Evolutionary conservation across 2,797 vertebrate species (phyloP).

Genomic region (Delichon dasypus): DNA sequence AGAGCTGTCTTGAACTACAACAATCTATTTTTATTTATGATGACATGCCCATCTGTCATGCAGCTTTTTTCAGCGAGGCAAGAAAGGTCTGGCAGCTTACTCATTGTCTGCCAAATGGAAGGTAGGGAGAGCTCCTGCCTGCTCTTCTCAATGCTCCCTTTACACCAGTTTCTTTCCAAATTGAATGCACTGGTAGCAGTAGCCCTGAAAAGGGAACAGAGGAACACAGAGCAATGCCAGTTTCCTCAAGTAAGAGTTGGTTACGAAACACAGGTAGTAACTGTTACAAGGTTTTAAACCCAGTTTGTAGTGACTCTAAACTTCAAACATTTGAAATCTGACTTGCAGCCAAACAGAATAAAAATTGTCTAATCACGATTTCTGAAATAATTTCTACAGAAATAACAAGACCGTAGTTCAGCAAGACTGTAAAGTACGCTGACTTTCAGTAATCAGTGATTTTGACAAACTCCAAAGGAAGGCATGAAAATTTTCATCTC

Average conservation of each 20-base stretch:
- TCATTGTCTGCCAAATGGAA: not conserved
- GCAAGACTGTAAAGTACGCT: not conserved
- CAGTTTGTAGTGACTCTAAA: not conserved
- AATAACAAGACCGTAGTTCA: not conserved
- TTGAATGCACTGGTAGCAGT: not conserved
- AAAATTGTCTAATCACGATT: not conserved
- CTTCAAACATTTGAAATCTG: not conserved
- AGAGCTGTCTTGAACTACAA: not conserved
- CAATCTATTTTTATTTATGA: conserved; percentile 26
- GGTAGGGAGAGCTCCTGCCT: not conserved
- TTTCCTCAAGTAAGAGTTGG: not conserved
- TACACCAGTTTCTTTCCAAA: not conserved
- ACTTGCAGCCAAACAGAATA: not conserved
- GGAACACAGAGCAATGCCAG: not conserved
- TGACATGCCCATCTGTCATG: conserved; percentile 6
- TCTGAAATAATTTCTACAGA: not conserved
- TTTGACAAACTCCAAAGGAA: not conserved
- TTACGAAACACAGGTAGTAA: not conserved
- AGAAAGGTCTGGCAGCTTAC: not conserved
- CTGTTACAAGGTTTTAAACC: not conserved
- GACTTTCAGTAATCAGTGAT: not conserved
- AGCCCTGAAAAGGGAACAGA: not conserved
- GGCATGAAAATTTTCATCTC: not conserved
- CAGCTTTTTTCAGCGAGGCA: not conserved
- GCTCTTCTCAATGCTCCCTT: not conserved